These are phyloP conservation scores for Melanostigma gelatinosum DNA, from an alignment of 2,113 vertebrate genomes.

Conservation along the genomic window DNA sequence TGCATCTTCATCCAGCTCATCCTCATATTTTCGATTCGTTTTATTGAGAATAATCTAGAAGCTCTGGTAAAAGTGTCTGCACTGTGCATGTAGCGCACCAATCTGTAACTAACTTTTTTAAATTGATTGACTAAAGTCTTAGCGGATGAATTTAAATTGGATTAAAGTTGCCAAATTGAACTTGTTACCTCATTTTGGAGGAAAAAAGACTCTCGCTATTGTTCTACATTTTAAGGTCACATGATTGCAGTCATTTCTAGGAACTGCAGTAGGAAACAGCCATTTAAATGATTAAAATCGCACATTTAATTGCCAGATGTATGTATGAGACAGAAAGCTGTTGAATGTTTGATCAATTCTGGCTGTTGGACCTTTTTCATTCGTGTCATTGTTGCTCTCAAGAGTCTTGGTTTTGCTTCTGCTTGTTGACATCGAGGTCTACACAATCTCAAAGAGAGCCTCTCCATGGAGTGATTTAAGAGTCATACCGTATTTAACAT, in stretches of 20 bases:
- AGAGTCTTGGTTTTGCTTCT: neutral
- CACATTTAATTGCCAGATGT: neutral
- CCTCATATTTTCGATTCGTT: neutral
- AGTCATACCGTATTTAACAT: conserved; percentile 6
- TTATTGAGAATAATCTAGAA: neutral
- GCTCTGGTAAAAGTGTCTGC: neutral
- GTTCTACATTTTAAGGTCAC: neutral
- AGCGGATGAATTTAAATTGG: neutral
- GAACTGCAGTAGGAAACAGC: conserved; percentile 1
- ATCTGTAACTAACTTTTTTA: neutral
- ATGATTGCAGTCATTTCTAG: neutral
- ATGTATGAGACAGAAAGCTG: neutral
- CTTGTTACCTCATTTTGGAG: neutral
- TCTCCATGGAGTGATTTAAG: conserved; percentile 15
- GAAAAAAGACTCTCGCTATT: neutral
- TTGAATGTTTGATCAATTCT: neutral
- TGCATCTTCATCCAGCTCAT: neutral
- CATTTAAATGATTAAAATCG: conserved; percentile 5
- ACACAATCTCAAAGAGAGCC: conserved; percentile 20
- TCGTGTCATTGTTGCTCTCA: neutral
- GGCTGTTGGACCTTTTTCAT: neutral
- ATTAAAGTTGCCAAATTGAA: neutral
- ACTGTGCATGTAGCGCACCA: neutral
- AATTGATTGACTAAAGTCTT: neutral
- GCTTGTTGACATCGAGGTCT: neutral